Evolutionary conservation across 2,797 vertebrate species (phyloP).

Genomic region (Thamnophis elegans): DNA sequence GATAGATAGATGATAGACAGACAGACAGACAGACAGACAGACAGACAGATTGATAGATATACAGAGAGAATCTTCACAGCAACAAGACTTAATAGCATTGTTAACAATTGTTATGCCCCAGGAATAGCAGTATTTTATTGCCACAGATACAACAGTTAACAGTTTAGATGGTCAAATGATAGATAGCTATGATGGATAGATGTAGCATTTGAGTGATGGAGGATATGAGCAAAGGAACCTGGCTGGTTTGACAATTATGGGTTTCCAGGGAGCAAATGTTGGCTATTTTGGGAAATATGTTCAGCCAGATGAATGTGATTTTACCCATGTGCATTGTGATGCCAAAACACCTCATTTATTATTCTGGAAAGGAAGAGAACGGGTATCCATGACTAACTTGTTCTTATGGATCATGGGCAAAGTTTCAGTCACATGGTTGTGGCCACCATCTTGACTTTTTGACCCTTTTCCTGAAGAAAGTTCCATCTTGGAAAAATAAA

Average conservation of each 20-base stretch:
- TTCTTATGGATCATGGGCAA: neutral
- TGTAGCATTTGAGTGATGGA: neutral
- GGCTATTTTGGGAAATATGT: neutral
- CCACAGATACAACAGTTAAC: neutral
- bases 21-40: no score
- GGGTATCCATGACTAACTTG: neutral
- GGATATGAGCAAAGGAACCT: neutral
- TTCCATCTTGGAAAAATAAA: neutral
- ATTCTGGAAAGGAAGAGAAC: neutral
- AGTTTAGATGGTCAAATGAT: neutral
- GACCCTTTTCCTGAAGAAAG: neutral
- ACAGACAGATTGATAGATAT: no score
- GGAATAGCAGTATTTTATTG: neutral
- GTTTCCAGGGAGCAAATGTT: neutral
- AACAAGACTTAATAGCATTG: neutral
- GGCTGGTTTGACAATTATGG: neutral
- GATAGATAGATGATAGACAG: no score
- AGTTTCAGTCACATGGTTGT: neutral
- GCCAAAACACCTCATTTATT: neutral
- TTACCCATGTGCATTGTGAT: neutral
- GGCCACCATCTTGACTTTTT: neutral
- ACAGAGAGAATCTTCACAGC: neutral
- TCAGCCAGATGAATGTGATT: neutral
- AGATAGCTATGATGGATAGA: neutral
- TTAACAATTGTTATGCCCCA: neutral